Conservation (phyloP, 2,888 invertebrate species). For the Pachydiplax longipennis region DNA sequence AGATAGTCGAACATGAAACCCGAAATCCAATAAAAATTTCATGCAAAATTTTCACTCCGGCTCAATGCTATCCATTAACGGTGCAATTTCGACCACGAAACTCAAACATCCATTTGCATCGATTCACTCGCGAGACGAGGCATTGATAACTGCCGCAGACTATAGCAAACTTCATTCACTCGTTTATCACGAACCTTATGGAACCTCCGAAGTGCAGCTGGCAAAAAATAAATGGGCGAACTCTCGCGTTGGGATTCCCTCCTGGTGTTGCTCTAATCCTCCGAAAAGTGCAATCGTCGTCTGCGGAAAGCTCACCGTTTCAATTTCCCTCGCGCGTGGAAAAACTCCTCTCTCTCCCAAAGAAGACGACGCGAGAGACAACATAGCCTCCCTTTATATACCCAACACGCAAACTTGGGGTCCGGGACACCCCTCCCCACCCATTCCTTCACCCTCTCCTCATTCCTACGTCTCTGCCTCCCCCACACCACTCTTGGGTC, state of each 20-base stretch:
- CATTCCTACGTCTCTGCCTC: neutral
- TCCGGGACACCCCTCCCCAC: neutral
- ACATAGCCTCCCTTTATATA: conserved; percentile 8
- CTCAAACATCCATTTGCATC: too few species aligned
- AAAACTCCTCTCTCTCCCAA: neutral
- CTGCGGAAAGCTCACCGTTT: neutral
- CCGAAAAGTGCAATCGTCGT: neutral
- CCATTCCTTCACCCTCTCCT: neutral
- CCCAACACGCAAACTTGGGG: conserved; percentile 38
- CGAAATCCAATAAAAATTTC: too few species aligned
- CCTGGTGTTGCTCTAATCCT: neutral
- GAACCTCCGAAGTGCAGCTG: neutral
- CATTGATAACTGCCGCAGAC: too few species aligned
- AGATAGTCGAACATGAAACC: too few species aligned
- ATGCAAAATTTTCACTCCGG: too few species aligned
- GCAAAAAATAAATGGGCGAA: neutral
- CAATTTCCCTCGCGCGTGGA: neutral
- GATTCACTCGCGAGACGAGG: too few species aligned
- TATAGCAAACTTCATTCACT: neutral
- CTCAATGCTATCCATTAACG: too few species aligned
- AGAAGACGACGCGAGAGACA: conserved; percentile 9
- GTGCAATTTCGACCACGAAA: too few species aligned
- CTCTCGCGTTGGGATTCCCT: neutral
- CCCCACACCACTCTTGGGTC: neutral
- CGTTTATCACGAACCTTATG: neutral